These are phyloP conservation scores for Excalfactoria chinensis DNA, from an alignment of 2,113 vertebrate species.

Conservation along the genomic window DNA sequence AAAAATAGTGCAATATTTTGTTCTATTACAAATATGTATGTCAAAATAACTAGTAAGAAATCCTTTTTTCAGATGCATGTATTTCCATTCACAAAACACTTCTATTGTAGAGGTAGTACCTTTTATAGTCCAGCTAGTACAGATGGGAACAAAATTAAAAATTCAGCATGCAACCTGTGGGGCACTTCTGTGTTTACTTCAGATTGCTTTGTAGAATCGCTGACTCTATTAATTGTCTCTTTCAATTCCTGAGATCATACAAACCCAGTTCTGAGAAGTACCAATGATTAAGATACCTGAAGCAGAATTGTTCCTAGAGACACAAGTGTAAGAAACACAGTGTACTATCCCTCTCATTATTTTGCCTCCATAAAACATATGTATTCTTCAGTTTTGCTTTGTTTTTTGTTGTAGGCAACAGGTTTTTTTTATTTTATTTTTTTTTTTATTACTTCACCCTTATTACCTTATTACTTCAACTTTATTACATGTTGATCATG, in stretches of 20 bases:
- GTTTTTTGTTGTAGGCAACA: too few species aligned
- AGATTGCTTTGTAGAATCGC: background rate
- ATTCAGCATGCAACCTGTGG: rapidly evolving
- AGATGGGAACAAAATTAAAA: background rate
- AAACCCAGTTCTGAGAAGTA: background rate
- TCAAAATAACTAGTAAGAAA: background rate
- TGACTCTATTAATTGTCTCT: background rate
- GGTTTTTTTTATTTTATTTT: too few species aligned
- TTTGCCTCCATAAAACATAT: background rate
- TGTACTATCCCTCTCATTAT: background rate
- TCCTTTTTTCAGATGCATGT: background rate
- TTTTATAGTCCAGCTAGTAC: background rate
- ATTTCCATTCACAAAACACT: background rate
- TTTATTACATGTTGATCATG: background rate
- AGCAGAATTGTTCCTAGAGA: background rate
- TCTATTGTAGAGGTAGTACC: background rate
- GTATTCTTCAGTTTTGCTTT: background rate
- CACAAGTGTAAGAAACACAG: background rate
- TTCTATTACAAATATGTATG: background rate
- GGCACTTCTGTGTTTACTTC: background rate
- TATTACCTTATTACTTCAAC: too few species aligned
- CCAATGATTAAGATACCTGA: background rate
- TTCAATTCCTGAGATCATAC: background rate
- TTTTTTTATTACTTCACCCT: background rate
- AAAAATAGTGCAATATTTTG: background rate